Evolutionary conservation across 2,888 invertebrate species (phyloP).

Genomic region (Syritta pipiens): DNA sequence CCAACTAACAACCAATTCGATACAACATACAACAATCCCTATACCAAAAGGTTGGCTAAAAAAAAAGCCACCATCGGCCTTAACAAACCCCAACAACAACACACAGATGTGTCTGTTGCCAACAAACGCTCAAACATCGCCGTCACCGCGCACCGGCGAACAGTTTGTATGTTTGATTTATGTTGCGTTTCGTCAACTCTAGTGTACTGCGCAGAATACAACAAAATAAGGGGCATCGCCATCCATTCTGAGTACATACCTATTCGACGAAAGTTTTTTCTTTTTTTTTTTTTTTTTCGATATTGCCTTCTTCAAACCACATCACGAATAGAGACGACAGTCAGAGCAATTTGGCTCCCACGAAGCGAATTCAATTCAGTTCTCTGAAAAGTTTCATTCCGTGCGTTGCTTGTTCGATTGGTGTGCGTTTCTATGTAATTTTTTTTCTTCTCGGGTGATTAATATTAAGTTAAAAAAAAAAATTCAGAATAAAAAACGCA

Average conservation of each 20-base stretch:
- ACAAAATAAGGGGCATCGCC: constrained; percentile 25
- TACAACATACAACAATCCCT: neutral
- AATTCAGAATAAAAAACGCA: neutral
- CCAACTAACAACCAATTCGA: neutral
- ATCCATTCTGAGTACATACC: neutral
- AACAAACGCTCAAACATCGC: neutral
- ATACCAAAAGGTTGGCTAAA: neutral
- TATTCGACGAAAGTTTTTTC: constrained; percentile 41
- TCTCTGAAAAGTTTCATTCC: constrained; percentile 60
- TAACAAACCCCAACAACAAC: no score
- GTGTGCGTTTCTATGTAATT: constrained; percentile 36
- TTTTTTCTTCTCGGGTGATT: constrained; percentile 12
- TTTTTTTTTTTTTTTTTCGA: constrained; percentile 4
- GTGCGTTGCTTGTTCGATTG: constrained; percentile 48
- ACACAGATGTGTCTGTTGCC: no score
- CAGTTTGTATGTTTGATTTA: constrained; percentile 24
- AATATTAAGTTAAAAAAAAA: neutral
- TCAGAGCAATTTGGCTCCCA: constrained; percentile 36
- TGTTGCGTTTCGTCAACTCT: constrained; percentile 40
- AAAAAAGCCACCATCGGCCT: neutral
- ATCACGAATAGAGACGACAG: constrained; percentile 35
- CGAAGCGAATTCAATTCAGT: constrained; percentile 61
- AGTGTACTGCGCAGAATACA: constrained; percentile 30
- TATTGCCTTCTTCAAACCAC: constrained; percentile 29
- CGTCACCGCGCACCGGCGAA: neutral